Evolutionary conservation across 2,797 vertebrate genomes (phyloP), one percentile per base, ranked within the genome.

Genomic region (Synanceia verrucosa): DNA sequence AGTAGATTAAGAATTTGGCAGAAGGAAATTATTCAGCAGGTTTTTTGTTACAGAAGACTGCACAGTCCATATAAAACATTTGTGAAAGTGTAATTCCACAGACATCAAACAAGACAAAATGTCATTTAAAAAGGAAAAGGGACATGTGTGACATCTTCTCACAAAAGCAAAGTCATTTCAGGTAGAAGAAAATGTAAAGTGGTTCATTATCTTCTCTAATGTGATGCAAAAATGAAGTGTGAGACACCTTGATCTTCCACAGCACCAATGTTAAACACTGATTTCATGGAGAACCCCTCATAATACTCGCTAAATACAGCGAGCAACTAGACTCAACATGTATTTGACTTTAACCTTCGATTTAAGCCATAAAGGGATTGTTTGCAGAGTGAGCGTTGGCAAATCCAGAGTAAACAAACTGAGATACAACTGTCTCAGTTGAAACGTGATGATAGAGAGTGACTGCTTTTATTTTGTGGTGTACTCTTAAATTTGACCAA

Each of bases 241-340:
- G 60, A 88, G 83, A 87, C 78, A 86, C 82, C 87, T 85, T 75
- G 70, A 79, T 83, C 75, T 78, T 73, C 79, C 76, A 82, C 79
- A 65, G 79, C 70, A 44, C 41, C 50, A 65, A 72, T 70, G 75
- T 76, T 73, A 78, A 82, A 85, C 66, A 70, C 81, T 78, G 78
- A 85, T 85, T 79, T 74, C 57, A 83, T 86, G 33, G 18, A 81
- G 55, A 73, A 76, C 41, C 64, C 69, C 63, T 80, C 79, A 73
- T 74, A 72, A 76, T 82, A 70, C 71, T 79, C 41, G 58, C 78
- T 85, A 83, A 90, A 82, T 66, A 34, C 28, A 67, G 51, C 79
- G 66, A 24, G 65, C 50, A 79, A 82, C 56, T 56, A 58, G 23
- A 78, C 55, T 69, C 31, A 59, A 69, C 21, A 16, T 59, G 56